Conservation (phyloP, 2,113 vertebrate genomes). For the Crotalus viridis region DNA sequence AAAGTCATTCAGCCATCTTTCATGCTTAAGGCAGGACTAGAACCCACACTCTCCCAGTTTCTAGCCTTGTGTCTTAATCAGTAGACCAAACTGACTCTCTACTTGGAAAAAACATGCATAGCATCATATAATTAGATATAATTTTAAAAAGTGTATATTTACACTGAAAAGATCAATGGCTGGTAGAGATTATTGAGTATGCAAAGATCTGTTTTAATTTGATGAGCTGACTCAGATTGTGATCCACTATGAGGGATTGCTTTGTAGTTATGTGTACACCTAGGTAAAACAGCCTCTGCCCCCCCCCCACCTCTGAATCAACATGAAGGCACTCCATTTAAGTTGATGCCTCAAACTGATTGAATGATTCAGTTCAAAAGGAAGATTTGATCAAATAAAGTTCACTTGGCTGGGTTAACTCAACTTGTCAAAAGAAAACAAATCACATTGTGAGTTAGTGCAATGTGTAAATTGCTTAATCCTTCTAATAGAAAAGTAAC, state of each 20-base stretch:
- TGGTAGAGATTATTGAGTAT: not conserved
- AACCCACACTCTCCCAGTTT: not conserved
- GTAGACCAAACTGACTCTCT: not conserved
- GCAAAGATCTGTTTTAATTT: not conserved
- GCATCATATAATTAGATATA: not conserved
- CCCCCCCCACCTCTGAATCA: not conserved
- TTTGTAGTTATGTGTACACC: not conserved
- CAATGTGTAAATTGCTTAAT: not conserved
- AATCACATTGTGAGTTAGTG: not conserved
- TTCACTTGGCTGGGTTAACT: not conserved
- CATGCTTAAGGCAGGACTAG: not conserved
- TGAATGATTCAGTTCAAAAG: not conserved
- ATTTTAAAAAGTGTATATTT: not conserved
- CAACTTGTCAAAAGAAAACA: not conserved
- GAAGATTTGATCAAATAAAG: not conserved
- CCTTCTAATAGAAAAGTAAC: not conserved
- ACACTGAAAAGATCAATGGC: not conserved
- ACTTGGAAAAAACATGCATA: not conserved
- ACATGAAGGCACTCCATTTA: not conserved
- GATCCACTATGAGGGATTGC: not conserved
- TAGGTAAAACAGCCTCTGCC: not conserved
- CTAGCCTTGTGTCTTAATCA: not conserved
- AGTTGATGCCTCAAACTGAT: not conserved
- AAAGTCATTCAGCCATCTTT: not conserved
- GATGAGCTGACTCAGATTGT: not conserved